Conservation (phyloP, 2,113 vertebrate genomes). For the Hypocryptadius cinnamomeus region DNA sequence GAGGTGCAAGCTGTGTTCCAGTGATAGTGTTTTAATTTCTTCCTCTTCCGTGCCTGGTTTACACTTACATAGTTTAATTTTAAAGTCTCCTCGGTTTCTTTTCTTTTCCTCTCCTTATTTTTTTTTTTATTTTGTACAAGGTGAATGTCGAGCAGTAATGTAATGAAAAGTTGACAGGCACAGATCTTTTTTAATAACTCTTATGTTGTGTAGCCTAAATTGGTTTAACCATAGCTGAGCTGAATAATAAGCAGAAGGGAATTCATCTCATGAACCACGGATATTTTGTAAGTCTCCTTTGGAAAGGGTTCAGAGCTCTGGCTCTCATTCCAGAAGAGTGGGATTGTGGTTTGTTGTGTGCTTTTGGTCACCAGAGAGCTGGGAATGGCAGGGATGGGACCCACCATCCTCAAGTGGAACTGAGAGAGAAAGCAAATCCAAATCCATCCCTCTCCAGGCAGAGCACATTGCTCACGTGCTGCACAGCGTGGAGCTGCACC, state of each 20-base stretch:
- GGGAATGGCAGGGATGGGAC: not conserved
- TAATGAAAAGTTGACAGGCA: slow-evolving; percentile 68
- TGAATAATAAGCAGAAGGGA: slow-evolving; percentile 65
- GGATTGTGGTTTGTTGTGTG: not conserved
- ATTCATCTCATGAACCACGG: slow-evolving; percentile 30
- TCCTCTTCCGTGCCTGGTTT: slow-evolving; percentile 21
- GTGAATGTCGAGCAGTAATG: slow-evolving; percentile 63
- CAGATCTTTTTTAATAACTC: slow-evolving; percentile 67
- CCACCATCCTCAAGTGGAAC: not conserved
- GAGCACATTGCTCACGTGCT: not conserved
- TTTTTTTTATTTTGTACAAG: slow-evolving; percentile 24
- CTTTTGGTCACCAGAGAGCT: not conserved
- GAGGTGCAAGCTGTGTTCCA: not conserved
- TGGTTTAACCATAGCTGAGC: slow-evolving; percentile 68
- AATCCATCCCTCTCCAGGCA: not conserved
- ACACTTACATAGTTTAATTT: slow-evolving; percentile 52
- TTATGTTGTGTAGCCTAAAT: slow-evolving; percentile 67
- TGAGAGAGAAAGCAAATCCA: not conserved
- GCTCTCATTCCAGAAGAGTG: not conserved
- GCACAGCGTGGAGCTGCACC: not conserved
- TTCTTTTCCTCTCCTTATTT: not conserved
- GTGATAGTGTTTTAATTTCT: slow-evolving; percentile 47
- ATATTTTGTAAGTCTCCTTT: slow-evolving; percentile 19
- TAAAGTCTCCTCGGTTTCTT: not conserved
- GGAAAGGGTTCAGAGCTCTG: not conserved